Conservation (phyloP, 2,888 invertebrate genomes). For the Carpatolechia fugitivella region DNA sequence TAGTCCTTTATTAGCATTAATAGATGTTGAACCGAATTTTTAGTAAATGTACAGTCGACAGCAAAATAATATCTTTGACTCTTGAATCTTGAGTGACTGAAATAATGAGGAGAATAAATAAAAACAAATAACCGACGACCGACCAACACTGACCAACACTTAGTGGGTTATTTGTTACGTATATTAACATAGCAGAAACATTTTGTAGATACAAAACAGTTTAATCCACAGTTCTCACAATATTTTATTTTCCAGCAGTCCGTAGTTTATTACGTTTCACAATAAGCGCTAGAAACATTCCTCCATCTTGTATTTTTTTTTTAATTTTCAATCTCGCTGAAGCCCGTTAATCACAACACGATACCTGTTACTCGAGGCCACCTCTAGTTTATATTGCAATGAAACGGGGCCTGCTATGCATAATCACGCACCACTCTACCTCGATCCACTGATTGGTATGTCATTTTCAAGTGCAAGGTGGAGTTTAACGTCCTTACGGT, state of each 20-base stretch:
- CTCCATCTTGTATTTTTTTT: neutral
- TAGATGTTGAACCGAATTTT: too few relatives aligned
- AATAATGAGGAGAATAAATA: too few relatives aligned
- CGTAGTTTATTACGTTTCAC: neutral
- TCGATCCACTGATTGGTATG: conserved; percentile 16
- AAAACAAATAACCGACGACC: too few relatives aligned
- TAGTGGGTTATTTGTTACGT: too few relatives aligned
- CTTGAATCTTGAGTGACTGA: too few relatives aligned
- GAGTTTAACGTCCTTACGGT: conserved; percentile 6
- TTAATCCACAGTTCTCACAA: neutral
- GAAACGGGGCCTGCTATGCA: conserved; percentile 29
- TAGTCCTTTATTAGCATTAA: neutral
- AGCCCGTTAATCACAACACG: neutral
- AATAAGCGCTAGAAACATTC: neutral
- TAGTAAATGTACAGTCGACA: too few relatives aligned
- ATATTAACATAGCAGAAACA: too few relatives aligned
- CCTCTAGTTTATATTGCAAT: conserved; percentile 32
- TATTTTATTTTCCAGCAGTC: neutral
- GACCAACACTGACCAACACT: too few relatives aligned
- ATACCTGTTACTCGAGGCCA: neutral
- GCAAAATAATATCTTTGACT: too few relatives aligned
- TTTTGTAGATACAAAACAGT: neutral
- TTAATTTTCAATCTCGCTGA: neutral
- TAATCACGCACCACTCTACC: conserved; percentile 22
- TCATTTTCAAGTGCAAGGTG: conserved; percentile 25